Conservation (phyloP, 2,888 invertebrate species). For the Morpho helenor region DNA sequence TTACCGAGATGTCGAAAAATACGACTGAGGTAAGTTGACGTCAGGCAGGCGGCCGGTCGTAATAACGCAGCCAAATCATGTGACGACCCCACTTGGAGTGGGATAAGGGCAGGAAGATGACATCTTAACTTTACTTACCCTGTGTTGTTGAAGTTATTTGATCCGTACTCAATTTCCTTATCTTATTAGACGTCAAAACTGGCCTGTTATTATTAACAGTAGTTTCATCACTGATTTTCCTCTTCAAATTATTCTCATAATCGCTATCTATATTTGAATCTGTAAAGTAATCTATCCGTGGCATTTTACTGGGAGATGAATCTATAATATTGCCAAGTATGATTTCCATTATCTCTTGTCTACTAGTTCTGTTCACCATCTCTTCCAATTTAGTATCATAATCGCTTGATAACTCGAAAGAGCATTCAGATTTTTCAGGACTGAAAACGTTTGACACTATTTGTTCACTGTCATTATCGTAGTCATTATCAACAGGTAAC, state of each 20-base stretch:
- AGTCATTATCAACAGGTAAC: slow-evolving; percentile 47
- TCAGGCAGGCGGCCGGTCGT: no score
- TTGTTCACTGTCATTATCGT: slow-evolving; percentile 22
- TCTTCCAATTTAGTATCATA: slow-evolving; percentile 68
- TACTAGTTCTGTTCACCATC: slow-evolving; percentile 65
- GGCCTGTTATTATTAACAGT: slow-evolving; percentile 55
- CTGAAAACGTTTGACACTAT: slow-evolving; percentile 44
- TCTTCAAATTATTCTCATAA: slow-evolving; percentile 43
- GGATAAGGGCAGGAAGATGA: background rate
- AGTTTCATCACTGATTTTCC: slow-evolving; percentile 52
- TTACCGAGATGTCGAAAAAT: no score
- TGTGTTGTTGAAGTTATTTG: slow-evolving; percentile 68
- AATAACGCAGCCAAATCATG: no score
- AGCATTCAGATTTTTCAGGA: slow-evolving; percentile 68
- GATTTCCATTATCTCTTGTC: slow-evolving; percentile 73
- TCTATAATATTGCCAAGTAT: slow-evolving; percentile 63
- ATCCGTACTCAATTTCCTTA: slow-evolving; percentile 60
- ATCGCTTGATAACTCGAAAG: slow-evolving; percentile 64
- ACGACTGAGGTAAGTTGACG: no score
- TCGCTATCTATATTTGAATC: slow-evolving; percentile 52
- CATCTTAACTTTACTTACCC: slow-evolving; percentile 41
- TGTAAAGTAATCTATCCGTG: slow-evolving; percentile 57
- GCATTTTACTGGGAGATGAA: slow-evolving; percentile 50
- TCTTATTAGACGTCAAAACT: slow-evolving; percentile 55
- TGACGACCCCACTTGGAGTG: no score